Conservation (phyloP, 1,140 invertebrate species). For the Araneus ventricosus region DNA sequence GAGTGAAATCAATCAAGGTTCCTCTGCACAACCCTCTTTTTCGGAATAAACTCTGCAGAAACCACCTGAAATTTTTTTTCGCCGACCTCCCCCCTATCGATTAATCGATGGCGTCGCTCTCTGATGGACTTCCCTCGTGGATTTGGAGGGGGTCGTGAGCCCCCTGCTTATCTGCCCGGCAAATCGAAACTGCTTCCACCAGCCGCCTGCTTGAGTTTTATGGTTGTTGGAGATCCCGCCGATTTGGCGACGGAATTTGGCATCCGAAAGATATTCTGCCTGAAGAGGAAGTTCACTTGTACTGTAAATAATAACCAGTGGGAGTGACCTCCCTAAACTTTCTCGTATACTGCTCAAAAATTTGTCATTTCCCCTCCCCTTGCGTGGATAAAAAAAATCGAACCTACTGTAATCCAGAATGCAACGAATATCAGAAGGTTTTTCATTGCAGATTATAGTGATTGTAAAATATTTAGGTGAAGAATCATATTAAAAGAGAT, state of each 20-base stretch:
- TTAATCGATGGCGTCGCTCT: slow-evolving; percentile 68
- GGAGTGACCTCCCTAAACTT: too few species aligned
- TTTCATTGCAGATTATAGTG: too few species aligned
- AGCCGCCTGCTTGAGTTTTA: slow-evolving; percentile 67
- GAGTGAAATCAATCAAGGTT: neutral
- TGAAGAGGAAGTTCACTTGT: too few species aligned
- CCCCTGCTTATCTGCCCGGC: slow-evolving; percentile 67
- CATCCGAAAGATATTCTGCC: neutral
- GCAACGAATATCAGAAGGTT: too few species aligned
- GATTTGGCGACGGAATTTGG: slow-evolving; percentile 7
- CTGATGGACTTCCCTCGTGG: slow-evolving; percentile 11
- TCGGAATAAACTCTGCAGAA: slow-evolving; percentile 14
- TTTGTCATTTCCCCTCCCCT: too few species aligned
- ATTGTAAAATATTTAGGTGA: too few species aligned
- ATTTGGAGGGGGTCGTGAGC: neutral
- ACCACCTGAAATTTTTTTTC: neutral
- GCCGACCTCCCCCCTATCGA: slow-evolving; percentile 28
- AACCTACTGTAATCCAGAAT: too few species aligned
- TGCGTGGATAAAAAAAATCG: too few species aligned
- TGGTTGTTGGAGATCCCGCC: neutral
- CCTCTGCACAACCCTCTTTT: neutral
- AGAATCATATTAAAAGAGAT: too few species aligned
- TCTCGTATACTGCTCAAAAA: too few species aligned
- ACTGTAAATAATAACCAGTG: too few species aligned
- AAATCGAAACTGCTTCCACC: slow-evolving; percentile 68